phyloP scores from a whole-genome alignment of 2,888 invertebrate genomes.

The Phyto melanocephala region DNA sequence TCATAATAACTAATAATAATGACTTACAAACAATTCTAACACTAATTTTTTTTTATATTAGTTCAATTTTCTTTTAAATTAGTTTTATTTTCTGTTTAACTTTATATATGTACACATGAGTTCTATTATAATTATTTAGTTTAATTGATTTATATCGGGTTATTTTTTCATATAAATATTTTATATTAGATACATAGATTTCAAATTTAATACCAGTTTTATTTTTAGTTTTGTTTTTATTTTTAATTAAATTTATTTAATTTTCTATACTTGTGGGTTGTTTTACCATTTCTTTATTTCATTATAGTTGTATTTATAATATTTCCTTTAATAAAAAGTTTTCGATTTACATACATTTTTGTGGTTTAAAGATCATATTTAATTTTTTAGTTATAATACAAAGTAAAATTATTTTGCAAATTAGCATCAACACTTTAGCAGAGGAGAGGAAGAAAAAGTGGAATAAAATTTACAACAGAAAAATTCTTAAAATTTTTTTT shows the following conservation, averaged over 20 bases:
- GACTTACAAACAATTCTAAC: conserved; percentile 76
- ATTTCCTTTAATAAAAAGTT: conserved; percentile 31
- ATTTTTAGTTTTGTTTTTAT: not conserved
- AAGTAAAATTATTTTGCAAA: not conserved
- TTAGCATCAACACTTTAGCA: not conserved
- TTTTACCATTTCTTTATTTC: conserved; percentile 26
- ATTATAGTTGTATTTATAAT: conserved; percentile 32
- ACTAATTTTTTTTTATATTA: conserved; percentile 72
- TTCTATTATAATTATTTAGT: conserved; percentile 25
- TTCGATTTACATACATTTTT: conserved; percentile 15
- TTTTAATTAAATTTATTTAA: conserved; percentile 30
- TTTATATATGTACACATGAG: conserved; percentile 42
- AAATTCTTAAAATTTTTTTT: too few species aligned
- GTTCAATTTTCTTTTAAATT: conserved; percentile 59
- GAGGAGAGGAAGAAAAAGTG: not conserved
- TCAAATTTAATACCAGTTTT: conserved; percentile 33
- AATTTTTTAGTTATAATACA: not conserved
- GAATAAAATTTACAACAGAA: too few species aligned
- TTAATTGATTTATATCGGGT: conserved; percentile 37
- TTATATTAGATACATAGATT: conserved; percentile 51
- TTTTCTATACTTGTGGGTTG: conserved; percentile 57
- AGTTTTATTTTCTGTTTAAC: conserved; percentile 60
- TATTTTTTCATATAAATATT: not conserved
- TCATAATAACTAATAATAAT: conserved; percentile 64
- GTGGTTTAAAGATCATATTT: not conserved